A percentile compares a stretch with the other conserved stretches of the same genome.
These are phyloP conservation scores for Leptogaster cylindrica DNA, from an alignment of 2,888 invertebrate genomes.

Conservation along the genomic window DNA sequence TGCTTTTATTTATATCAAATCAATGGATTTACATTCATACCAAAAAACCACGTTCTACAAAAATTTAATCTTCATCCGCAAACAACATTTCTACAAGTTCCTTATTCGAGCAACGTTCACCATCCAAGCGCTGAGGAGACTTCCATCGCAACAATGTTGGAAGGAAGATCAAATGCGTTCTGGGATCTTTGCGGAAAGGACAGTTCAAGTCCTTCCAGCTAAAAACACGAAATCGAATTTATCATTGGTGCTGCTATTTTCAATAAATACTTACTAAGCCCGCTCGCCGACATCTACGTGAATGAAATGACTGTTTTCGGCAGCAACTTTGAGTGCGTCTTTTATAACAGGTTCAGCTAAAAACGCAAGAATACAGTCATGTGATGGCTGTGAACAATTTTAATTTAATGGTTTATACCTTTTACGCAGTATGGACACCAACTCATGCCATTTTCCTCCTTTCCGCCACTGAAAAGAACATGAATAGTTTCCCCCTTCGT, in stretches of 20 bases:
- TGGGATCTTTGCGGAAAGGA: conserved; percentile 78
- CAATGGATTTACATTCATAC: no score
- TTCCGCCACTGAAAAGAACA: conserved; percentile 61
- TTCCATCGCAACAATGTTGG: conserved; percentile 85
- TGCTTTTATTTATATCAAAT: no score
- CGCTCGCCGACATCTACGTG: conserved; percentile 82
- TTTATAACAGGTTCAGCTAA: conserved; percentile 81
- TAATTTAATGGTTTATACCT: conserved; percentile 66
- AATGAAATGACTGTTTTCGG: conserved; percentile 71
- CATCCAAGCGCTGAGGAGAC: conserved; percentile 78
- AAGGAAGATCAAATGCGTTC: conserved; percentile 75
- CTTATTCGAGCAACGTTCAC: conserved; percentile 75
- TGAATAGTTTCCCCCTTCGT: conserved; percentile 56
- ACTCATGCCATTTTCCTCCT: conserved; percentile 70
- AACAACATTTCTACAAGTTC: conserved; percentile 82
- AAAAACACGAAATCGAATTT: conserved; percentile 52
- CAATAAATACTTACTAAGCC: conserved; percentile 67
- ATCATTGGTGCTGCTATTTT: neutral
- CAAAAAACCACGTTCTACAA: no score
- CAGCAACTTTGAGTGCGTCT: conserved; percentile 68
- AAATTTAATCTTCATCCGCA: conserved; percentile 69
- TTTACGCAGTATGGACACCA: conserved; percentile 91
- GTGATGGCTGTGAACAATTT: conserved; percentile 19
- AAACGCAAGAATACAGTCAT: conserved; percentile 46
- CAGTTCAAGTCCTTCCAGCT: conserved; percentile 87